Evolutionary conservation across 2,888 invertebrate genomes (phyloP), one percentile per base, ranked within the genome.

Genomic region (Bhutanitis thaidina): DNA sequence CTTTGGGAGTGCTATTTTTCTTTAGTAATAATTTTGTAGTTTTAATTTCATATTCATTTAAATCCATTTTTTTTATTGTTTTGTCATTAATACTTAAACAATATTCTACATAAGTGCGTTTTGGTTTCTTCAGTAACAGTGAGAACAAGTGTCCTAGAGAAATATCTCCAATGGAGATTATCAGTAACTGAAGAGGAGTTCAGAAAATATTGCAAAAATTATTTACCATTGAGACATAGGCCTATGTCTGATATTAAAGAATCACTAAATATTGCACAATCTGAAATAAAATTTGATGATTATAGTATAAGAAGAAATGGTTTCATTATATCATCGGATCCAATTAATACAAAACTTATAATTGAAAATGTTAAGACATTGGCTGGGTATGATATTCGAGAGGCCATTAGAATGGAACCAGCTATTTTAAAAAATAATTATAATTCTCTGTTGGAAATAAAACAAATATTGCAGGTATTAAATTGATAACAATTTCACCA

Each of bases 401-500:
- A 90, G 10, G 90, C 90, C 29, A 84, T 93, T 30, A 80, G 71
- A 61, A 71, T 69, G 14, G 90, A 91, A 61, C 95, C 94, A 9
- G 92, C 92, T 57, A 89, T 95, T 57, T 72, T 93, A 43, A 92
- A 91, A 78, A 90, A 91, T 45, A 83, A 91, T 43, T 90, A 91
- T 52, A 87, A 89, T 53, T 75, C 91, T 13, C 67, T 94, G 15
- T 57, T 89, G 36, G 79, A 89, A 69, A 92, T 92, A 16, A 83
- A 91, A 51, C 71, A 90, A 38, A 77, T 92, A 55, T 78, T 94
- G 7, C 86, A 90, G 77, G 84, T 90, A 52, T 55, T 47, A n/a
- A 43, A 30, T 25, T 27, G 27, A 20, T n/a, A n/a, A n/a, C n/a
- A n/a, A n/a, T n/a, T n/a, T n/a, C n/a, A n/a, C n/a, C n/a, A n/a